Base-by-base conservation (phyloP, 2,888 invertebrate genomes). In the Tetrapedia diversipes region DNA sequence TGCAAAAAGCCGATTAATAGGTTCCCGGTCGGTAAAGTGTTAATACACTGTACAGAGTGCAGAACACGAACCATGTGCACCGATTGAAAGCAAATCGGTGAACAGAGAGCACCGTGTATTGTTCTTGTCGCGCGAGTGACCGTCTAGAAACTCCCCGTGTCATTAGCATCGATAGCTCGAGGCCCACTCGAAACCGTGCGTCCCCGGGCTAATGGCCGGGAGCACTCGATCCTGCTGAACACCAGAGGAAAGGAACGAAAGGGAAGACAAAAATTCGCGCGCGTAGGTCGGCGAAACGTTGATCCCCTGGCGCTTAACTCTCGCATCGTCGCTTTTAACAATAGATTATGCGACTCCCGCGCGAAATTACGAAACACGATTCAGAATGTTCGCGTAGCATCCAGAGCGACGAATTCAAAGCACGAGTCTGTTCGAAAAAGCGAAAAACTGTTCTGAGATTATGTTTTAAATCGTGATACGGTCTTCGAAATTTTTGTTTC, bases 121-220 rank as follows among this genome's bases (percentile, higher is more conserved):
- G 49, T 63, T 22, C 59, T 59, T 59, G 41, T 27, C 7, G n/a
- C n/a, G 29, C 41, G 41, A 43, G 27, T 14, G 57, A 16, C 43
- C 61, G 49, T 39, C 22, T 19, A 11, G 63, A 39, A 27, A 27
- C 63, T 63, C 14, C 8, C 49, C 19, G n/a, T 49, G 61, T 29
- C 49, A 39, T 49, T 39, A 63, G 63, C 63, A 37, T 60, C 60
- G 45, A 45, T 45, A 14, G 37, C 54, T 22, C 37, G 4, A 54
- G 24, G 45, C 45, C 60, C 60, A 60, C 60, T 60, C 60, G 60
- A 60, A 60, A 32, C 16, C 32, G 24, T 60, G 45, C 32, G 60
- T 19, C 19, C 45, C 60, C 16, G 10, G 22, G 32, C 45, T 60
- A 34, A 60, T 60, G 45, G 45, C 59, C 39, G 11, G 19, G 10